phyloP scores from a whole-genome alignment of 2,113 vertebrate species.

The Sinocyclocheilus rhinocerous region DNA sequence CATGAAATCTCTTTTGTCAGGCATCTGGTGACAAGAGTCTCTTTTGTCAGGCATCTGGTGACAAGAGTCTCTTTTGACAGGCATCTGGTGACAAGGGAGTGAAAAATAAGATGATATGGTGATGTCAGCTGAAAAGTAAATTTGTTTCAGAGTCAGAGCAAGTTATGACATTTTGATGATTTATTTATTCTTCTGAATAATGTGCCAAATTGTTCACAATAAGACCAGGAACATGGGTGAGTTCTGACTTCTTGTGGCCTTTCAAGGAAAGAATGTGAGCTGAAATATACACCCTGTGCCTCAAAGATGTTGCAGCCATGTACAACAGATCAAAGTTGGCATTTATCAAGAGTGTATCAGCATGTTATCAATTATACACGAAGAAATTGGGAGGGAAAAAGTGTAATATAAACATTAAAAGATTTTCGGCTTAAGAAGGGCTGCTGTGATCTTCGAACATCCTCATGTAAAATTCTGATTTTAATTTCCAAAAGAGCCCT shows the following conservation, averaged over 20 bases:
- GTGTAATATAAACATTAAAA: conserved; percentile 1
- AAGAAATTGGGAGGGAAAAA: not conserved
- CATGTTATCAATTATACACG: conserved; percentile 33
- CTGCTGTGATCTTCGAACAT: conserved; percentile 8
- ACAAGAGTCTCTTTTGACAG: no score
- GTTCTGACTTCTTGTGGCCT: not conserved
- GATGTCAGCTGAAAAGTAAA: not conserved
- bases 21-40: no score
- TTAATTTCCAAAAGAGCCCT: conserved; percentile 10
- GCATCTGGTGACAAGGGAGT: no score
- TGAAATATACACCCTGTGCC: conserved; percentile 11
- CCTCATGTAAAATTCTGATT: conserved; percentile 29
- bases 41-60: no score
- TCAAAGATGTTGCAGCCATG: conserved; percentile 6
- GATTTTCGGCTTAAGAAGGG: conserved; percentile 1
- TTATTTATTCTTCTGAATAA: not conserved
- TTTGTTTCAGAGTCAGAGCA: not conserved
- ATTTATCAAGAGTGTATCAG: conserved; percentile 40
- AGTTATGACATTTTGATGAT: not conserved
- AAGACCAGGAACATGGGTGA: not conserved
- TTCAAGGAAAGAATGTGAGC: not conserved
- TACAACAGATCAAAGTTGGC: conserved; percentile 3
- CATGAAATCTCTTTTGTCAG: no score
- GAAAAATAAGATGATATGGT: not conserved
- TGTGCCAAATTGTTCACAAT: not conserved